phyloP scores from a whole-genome alignment of 2,888 invertebrate species.

The Drosophila eohydei region DNA sequence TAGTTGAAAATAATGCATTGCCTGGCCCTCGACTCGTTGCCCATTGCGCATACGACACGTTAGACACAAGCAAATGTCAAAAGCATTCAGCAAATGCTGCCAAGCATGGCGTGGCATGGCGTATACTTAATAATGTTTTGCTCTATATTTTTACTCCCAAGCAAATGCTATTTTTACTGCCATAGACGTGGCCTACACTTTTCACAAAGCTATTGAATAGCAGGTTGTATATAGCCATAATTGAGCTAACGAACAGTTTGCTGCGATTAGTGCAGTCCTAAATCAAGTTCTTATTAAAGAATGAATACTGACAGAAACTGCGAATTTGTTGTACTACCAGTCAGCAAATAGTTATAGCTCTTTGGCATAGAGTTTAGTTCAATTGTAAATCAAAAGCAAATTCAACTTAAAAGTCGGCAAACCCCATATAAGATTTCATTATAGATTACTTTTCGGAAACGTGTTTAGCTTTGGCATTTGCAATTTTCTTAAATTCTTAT shows the following conservation, averaged over 20 bases:
- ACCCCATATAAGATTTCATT: neutral
- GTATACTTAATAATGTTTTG: conserved; percentile 25
- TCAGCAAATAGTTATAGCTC: too few relatives aligned
- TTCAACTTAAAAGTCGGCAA: neutral
- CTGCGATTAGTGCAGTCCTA: neutral
- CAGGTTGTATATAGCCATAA: neutral
- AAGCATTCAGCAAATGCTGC: conserved; percentile 11
- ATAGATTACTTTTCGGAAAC: neutral
- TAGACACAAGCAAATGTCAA: conserved; percentile 23
- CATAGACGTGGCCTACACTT: neutral
- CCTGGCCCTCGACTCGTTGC: neutral
- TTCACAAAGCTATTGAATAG: neutral
- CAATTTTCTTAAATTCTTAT: neutral
- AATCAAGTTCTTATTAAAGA: neutral
- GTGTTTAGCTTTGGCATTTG: neutral
- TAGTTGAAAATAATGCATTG: conserved; percentile 25
- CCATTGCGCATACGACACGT: conserved; percentile 36
- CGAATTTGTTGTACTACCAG: too few relatives aligned
- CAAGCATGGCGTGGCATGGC: conserved; percentile 25
- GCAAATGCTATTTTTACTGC: neutral
- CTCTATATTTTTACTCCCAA: neutral
- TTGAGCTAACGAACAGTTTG: neutral
- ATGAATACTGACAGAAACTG: too few relatives aligned
- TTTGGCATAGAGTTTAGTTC: too few relatives aligned
- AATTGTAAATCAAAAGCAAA: neutral